A percentile compares a stretch with the other conserved stretches of the same genome.
Evolutionary conservation across 35 echinoderm and acorn worm genomes (phyloP).

Genomic region (Patiria miniata): DNA sequence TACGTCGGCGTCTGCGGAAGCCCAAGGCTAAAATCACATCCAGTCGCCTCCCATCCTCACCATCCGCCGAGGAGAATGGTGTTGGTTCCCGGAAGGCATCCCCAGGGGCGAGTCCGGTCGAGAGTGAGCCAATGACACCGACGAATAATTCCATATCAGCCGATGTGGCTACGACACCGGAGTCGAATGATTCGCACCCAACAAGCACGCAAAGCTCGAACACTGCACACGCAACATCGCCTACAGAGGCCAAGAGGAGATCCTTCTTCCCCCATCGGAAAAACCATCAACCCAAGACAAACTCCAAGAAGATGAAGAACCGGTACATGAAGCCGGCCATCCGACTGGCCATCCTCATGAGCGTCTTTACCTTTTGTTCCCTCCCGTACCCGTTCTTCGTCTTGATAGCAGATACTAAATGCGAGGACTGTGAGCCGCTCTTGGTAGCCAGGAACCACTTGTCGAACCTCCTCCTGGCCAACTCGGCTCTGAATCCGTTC

Average conservation of each 20-base stretch:
- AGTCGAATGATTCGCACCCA: too few relatives aligned
- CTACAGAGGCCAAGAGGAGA: too few relatives aligned
- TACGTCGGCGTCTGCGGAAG: background rate
- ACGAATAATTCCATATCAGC: background rate
- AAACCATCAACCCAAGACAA: too few relatives aligned
- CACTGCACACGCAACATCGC: too few relatives aligned
- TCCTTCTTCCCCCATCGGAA: too few relatives aligned
- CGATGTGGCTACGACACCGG: too few relatives aligned
- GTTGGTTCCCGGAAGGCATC: background rate
- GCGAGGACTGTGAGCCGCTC: background rate
- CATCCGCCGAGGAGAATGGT: background rate
- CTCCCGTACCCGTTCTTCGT: constrained; percentile 1
- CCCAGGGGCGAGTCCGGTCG: background rate
- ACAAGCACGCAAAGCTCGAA: too few relatives aligned
- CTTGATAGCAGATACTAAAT: background rate
- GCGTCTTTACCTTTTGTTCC: background rate
- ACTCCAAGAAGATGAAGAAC: background rate
- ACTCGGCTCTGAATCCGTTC: constrained; percentile 1
- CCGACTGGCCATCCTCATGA: constrained; percentile 1
- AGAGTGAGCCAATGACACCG: background rate
- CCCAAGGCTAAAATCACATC: background rate
- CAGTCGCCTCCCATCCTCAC: background rate
- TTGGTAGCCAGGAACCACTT: background rate
- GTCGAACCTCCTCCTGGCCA: background rate
- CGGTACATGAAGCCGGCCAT: constrained; percentile 2